These are phyloP conservation scores for Galerucella pusilla DNA, from an alignment of 2,888 invertebrate genomes.

Conservation along the genomic window DNA sequence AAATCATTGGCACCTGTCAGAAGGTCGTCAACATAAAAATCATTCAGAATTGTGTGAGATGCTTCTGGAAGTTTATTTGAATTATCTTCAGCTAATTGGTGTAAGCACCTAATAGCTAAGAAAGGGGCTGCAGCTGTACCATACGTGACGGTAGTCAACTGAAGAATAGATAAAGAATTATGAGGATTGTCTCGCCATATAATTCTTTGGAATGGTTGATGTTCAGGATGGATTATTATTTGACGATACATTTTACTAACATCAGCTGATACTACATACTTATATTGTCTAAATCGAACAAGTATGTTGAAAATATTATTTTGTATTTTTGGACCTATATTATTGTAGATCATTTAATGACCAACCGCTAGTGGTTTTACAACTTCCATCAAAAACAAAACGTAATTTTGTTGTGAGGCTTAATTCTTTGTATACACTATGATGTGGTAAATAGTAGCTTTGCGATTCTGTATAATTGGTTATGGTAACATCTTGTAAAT, in stretches of 20 bases:
- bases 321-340: conserved; percentile 25
- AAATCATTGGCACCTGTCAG: too few species aligned
- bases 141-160: too few species aligned
- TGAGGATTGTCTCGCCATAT: conserved; percentile 24
- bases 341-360: conserved; percentile 27
- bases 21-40: too few species aligned
- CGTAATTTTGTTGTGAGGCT: conserved; percentile 18
- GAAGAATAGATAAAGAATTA: neutral
- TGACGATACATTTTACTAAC: too few species aligned
- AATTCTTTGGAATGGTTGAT: conserved; percentile 20
- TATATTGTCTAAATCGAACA: neutral
- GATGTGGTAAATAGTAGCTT: conserved; percentile 18
- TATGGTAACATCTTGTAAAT: too few species aligned
- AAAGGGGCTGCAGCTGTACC: too few species aligned
- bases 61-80: too few species aligned
- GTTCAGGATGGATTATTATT: too few species aligned
- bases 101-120: too few species aligned
- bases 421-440: conserved; percentile 4
- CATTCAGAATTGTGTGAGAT: too few species aligned
- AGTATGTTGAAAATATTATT: conserved; percentile 16
- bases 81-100: too few species aligned
- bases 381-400: conserved; percentile 22
- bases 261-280: conserved; percentile 2
- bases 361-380: conserved; percentile 5
- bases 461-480: too few species aligned